Evolutionary conservation across 2,113 vertebrate genomes (phyloP).

Genomic region (Dicerorhinus sumatrensis): DNA sequence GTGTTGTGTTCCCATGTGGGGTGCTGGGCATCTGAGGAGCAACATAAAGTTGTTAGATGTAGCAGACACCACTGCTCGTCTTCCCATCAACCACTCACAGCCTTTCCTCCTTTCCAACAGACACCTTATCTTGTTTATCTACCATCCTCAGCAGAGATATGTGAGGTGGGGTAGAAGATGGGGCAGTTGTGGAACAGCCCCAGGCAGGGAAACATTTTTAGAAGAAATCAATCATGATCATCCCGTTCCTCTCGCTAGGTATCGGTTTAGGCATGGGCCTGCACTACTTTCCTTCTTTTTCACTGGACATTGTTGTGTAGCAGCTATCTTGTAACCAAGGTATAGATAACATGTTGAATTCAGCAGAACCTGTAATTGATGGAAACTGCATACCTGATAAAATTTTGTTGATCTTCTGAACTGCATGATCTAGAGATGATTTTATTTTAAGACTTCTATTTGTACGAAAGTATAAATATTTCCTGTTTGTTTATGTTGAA

Average conservation of each 20-base stretch:
- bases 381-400: background rate
- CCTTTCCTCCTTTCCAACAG: background rate
- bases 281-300: background rate
- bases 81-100: background rate
- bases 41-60: background rate
- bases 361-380: background rate
- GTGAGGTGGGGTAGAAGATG: background rate
- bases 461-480: constrained; percentile 9
- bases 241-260: background rate
- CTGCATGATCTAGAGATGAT: background rate
- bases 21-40: background rate
- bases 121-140: background rate
- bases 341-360: background rate
- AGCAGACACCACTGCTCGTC: background rate
- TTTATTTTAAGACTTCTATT: background rate
- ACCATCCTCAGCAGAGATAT: background rate
- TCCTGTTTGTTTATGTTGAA: background rate
- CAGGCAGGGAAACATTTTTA: background rate
- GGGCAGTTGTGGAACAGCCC: too few species aligned
- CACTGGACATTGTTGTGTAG: background rate
- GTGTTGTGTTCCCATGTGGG: background rate
- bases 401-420: background rate
- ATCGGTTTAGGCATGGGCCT: background rate
- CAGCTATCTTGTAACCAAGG: background rate
- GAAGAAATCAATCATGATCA: background rate